phyloP scores from a whole-genome alignment of 2,113 vertebrate species.

The Edolisoma coerulescens region DNA sequence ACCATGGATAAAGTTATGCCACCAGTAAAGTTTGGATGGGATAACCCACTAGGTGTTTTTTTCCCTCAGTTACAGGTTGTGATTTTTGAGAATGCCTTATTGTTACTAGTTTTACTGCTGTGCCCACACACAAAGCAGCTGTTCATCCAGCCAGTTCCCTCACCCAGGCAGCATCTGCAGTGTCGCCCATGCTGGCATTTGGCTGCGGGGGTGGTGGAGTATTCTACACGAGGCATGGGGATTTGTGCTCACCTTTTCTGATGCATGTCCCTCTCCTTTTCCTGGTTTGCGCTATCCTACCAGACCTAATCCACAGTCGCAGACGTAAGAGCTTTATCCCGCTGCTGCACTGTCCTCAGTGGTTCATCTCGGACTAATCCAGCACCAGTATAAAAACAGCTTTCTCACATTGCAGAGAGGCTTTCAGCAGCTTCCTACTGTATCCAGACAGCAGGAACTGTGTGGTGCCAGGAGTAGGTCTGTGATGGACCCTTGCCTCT shows the following conservation, averaged over 20 bases:
- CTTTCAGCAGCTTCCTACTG: neutral
- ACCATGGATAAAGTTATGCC: neutral
- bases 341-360: neutral
- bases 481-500: neutral
- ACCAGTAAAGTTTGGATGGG: neutral
- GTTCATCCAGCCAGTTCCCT: neutral
- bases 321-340: neutral
- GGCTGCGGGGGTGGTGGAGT: neutral
- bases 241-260: neutral
- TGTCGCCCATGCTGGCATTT: neutral
- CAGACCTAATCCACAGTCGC: neutral
- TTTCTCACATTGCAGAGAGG: neutral
- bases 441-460: neutral
- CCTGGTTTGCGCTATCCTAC: neutral
- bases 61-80: neutral
- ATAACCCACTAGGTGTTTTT: neutral
- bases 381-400: slow-evolving; percentile 11
- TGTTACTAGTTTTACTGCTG: neutral
- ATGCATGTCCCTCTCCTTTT: neutral
- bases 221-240: neutral
- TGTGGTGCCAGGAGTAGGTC: neutral
- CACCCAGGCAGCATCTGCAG: neutral
- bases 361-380: neutral
- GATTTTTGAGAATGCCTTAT: neutral
- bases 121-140: neutral